A percentile compares a stretch with the other conserved stretches of the same genome.
phyloP scores from a whole-genome alignment of 2,888 invertebrate species.

The Bimastos eiseni region DNA sequence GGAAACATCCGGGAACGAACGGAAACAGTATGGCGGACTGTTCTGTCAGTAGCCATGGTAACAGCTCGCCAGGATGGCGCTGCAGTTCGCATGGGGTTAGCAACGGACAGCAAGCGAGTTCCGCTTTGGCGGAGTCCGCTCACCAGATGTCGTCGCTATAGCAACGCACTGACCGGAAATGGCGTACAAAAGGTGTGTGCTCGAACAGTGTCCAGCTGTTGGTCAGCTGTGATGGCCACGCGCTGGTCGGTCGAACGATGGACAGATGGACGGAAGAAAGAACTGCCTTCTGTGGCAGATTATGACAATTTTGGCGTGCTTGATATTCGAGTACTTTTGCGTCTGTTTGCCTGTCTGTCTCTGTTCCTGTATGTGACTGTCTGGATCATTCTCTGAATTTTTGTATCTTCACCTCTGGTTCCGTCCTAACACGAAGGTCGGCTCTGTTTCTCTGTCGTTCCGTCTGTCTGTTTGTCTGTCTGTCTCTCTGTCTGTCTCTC shows the following conservation, averaged over 20 bases:
- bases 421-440: background rate
- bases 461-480: background rate
- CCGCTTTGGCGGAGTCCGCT: background rate
- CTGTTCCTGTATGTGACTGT: background rate
- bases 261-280: conserved; percentile 9
- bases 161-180: background rate
- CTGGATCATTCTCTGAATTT: background rate
- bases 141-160: background rate
- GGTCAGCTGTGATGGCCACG: background rate
- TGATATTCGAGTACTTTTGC: background rate
- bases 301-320: background rate
- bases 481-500: background rate
- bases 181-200: background rate
- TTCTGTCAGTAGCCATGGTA: background rate
- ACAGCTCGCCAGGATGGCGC: background rate
- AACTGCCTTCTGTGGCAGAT: background rate
- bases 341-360: background rate
- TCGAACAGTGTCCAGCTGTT: background rate
- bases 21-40: background rate
- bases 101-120: background rate
- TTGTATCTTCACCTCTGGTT: background rate
- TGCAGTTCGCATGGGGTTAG: background rate
- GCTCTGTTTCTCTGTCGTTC: background rate
- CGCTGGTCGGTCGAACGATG: background rate
- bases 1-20: background rate